These are phyloP conservation scores for Lucilia sericata DNA, from an alignment of 1,140 invertebrate species.

Conservation along the genomic window DNA sequence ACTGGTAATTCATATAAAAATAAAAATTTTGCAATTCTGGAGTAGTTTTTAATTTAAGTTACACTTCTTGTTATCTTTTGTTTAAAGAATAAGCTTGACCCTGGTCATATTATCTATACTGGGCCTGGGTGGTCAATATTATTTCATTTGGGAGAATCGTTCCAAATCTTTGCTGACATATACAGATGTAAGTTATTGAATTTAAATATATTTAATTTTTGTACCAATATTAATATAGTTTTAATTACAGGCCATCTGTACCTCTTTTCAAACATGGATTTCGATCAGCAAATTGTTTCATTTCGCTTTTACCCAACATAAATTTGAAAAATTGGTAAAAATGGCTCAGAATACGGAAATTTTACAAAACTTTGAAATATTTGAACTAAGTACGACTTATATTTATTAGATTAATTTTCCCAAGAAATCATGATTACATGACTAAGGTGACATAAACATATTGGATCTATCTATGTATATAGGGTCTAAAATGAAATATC, in stretches of 20 bases:
- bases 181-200: neutral
- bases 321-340: neutral
- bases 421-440: too few relatives aligned
- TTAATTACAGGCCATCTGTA: conserved; percentile 9
- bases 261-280: conserved; percentile 15
- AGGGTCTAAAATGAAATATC: too few relatives aligned
- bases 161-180: neutral
- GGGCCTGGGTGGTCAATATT: neutral
- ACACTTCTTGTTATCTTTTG: too few relatives aligned
- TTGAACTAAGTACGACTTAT: neutral
- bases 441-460: too few relatives aligned
- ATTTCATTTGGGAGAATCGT: neutral
- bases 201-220: too few relatives aligned
- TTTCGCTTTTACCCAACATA: neutral
- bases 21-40: too few relatives aligned
- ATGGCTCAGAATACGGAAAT: neutral
- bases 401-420: neutral
- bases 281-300: neutral
- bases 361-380: neutral
- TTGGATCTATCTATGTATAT: too few relatives aligned
- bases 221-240: neutral
- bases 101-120: neutral
- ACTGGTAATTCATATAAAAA: too few relatives aligned
- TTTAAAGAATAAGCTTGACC: neutral
- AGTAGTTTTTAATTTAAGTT: too few relatives aligned